Evolutionary conservation across 2,797 vertebrate species (phyloP).

Genomic region (Premnoplex brunnescens): DNA sequence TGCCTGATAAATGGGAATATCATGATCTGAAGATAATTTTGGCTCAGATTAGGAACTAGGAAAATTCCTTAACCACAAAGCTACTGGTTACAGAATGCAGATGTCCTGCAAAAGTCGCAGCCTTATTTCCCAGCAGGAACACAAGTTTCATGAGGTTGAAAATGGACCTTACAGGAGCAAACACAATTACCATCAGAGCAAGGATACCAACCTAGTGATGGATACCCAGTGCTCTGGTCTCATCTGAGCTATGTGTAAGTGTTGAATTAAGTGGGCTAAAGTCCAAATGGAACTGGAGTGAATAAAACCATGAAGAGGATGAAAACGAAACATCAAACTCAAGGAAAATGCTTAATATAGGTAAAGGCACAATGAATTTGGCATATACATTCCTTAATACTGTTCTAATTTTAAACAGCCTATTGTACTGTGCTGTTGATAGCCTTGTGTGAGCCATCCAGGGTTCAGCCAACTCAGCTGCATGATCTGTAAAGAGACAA

Average conservation of each 20-base stretch:
- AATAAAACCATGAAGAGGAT: not conserved
- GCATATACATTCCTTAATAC: not conserved
- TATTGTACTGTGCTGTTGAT: constrained; percentile 61
- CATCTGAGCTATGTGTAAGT: not conserved
- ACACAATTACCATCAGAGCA: not conserved
- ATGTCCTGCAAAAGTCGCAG: not conserved
- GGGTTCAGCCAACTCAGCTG: constrained; percentile 76
- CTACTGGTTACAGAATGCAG: not conserved
- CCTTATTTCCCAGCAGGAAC: not conserved
- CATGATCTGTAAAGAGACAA: constrained; percentile 67
- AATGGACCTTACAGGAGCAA: not conserved
- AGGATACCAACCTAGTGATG: not conserved
- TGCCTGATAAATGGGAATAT: not conserved
- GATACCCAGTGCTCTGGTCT: not conserved
- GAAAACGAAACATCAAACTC: constrained; percentile 10
- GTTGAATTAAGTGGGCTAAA: not conserved
- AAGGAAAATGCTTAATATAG: constrained; percentile 15
- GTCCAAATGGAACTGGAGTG: not conserved
- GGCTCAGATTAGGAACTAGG: not conserved
- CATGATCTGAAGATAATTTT: not conserved
- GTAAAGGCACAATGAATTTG: not conserved
- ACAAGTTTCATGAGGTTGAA: not conserved
- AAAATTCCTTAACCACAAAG: not conserved
- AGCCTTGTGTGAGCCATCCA: constrained; percentile 64
- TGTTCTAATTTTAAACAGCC: constrained; percentile 54